Evolutionary conservation across 2,113 vertebrate genomes (phyloP).

Genomic region (Hippoglossus stenolepis): DNA sequence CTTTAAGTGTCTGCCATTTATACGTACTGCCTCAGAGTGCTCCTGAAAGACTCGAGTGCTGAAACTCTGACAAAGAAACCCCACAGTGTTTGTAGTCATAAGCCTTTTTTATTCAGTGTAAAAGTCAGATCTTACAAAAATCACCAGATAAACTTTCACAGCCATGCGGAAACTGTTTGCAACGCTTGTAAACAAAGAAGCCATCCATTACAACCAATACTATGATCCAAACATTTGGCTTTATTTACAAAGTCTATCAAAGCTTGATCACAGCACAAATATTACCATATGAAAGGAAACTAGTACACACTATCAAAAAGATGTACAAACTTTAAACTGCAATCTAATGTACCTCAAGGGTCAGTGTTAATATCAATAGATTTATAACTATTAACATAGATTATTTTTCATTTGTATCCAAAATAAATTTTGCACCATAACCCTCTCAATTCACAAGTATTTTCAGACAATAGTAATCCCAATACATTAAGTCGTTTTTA

Average conservation of each 20-base stretch:
- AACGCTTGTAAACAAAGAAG: constrained; percentile 82
- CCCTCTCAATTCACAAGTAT: constrained; percentile 87
- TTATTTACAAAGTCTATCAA: constrained; percentile 95
- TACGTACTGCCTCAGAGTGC: neutral
- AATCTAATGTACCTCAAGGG: constrained; percentile 88
- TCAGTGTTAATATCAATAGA: constrained; percentile 81
- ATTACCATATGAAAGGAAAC: constrained; percentile 92
- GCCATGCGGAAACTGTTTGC: constrained; percentile 91
- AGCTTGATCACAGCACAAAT: constrained; percentile 89
- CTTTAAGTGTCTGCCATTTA: too few species aligned
- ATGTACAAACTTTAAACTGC: constrained; percentile 92
- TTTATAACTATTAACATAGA: constrained; percentile 79
- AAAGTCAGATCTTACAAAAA: constrained; percentile 94
- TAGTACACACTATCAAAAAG: constrained; percentile 96
- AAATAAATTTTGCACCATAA: constrained; percentile 94
- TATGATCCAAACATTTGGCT: constrained; percentile 88
- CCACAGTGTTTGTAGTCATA: constrained; percentile 38
- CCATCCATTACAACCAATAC: constrained; percentile 83
- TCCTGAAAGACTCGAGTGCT: too few species aligned
- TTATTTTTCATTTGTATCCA: constrained; percentile 88
- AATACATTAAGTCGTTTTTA: constrained; percentile 90
- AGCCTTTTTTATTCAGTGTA: constrained; percentile 94
- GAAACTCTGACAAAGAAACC: neutral
- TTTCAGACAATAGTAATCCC: constrained; percentile 91
- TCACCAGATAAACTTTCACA: constrained; percentile 94